Evolutionary conservation across 2,797 vertebrate genomes (phyloP), one percentile per base, ranked within the genome.

Genomic region (Poeciliopsis presidionis): DNA sequence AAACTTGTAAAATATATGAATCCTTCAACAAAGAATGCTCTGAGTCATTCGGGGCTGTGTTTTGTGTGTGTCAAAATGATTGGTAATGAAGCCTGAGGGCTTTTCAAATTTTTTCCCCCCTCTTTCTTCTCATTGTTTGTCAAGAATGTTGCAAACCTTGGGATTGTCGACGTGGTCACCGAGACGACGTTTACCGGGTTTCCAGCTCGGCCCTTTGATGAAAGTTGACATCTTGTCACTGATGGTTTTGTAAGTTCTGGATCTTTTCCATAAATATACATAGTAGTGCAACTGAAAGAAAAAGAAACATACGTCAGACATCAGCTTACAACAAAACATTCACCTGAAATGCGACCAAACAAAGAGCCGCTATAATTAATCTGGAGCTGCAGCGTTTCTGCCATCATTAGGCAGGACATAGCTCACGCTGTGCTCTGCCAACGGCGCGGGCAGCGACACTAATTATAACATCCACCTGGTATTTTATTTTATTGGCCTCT

Each of bases 181-280:
- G 77, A 98, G 95, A 80, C 97, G 95, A 87, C 95, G 87, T 95
- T 97, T 97, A 76, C 97, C 98, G 53, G 97, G 98, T 82, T 85
- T 92, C 98, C 98, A 99, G 76, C 98, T 97, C 14, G 98, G 98
- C 65, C 98, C 98, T 76, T 98, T 99, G 90, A 97, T 84, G 90
- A 98, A 93, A 74, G 98, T 94, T 76, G 93, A 96, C 83, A 99
- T 76, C 90, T 98, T 99, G 91, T 97, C 90, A 86, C 78, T 78
- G 83, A 97, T 87, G 65, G 93, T 96, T 83, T 95, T 92, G 87
- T 93, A 97, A 63, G 77, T 83, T 85, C 91, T 94, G 87, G 97
- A 96, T 0, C 49, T 95, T 28, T 76, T 94, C 96, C 96, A 98
- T 84, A 99, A 94, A 90, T 95, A 91, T 70, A 74, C 45, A 80